These are phyloP conservation scores for Eulithis prunata DNA, from an alignment of 2,888 invertebrate genomes.

Conservation along the genomic window DNA sequence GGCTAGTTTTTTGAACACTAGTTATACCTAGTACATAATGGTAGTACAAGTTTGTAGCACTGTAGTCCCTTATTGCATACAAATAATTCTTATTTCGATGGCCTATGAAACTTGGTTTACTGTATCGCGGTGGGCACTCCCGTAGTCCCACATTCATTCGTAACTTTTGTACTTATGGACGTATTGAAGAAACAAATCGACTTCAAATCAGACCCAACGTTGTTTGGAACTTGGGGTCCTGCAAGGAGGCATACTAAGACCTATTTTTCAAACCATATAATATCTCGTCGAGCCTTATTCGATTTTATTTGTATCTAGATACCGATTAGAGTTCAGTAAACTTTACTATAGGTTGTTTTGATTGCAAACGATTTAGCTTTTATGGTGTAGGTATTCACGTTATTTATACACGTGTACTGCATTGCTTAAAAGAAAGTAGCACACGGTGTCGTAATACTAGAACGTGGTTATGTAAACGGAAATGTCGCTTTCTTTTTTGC, in stretches of 20 bases:
- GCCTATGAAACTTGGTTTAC: constrained; percentile 28
- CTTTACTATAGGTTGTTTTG: not conserved
- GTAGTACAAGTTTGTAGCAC: constrained; percentile 4
- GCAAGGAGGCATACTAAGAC: constrained; percentile 7
- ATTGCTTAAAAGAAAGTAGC: constrained; percentile 32
- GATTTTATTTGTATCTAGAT: not conserved
- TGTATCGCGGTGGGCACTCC: constrained; percentile 40
- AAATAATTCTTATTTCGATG: constrained; percentile 28
- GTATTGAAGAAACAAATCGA: constrained; percentile 36
- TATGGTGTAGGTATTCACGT: not conserved
- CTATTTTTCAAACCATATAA: not conserved
- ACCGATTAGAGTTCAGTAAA: not conserved
- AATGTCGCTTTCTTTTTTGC: constrained; percentile 22
- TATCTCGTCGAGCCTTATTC: not conserved
- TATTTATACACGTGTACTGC: constrained; percentile 21
- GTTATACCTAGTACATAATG: not conserved
- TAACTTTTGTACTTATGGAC: constrained; percentile 39
- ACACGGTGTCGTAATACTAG: constrained; percentile 29
- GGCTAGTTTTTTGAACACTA: not conserved
- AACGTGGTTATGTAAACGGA: constrained; percentile 28
- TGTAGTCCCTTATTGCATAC: constrained; percentile 9
- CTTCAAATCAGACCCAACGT: constrained; percentile 8
- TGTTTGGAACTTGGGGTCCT: not conserved
- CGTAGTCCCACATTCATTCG: constrained; percentile 37
- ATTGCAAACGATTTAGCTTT: constrained; percentile 1